Percentiles rank a stretch among this genome's conserved stretches.
Conservation (phyloP, 2,113 vertebrate genomes). For the Anser brachyrhynchus region DNA sequence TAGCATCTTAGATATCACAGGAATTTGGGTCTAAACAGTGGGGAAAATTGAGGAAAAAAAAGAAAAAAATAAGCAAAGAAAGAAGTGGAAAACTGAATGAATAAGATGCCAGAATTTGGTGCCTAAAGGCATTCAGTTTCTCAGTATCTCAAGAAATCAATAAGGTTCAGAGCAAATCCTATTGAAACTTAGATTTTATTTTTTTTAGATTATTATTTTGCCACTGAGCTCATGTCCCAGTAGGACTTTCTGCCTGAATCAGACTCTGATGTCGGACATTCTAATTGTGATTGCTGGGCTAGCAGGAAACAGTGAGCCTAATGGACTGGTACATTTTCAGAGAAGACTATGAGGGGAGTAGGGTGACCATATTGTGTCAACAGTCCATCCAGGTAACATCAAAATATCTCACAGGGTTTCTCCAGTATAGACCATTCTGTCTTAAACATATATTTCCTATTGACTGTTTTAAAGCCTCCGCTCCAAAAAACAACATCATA, state of each 20-base stretch:
- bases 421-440: background rate
- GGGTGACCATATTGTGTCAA: background rate
- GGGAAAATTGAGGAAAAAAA: background rate
- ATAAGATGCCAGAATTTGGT: background rate
- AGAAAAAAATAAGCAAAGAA: background rate
- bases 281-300: slow-evolving; percentile 13
- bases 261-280: background rate
- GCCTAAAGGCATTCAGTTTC: background rate
- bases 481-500: background rate
- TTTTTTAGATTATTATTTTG: background rate
- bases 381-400: background rate
- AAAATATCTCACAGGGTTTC: background rate
- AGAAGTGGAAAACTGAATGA: background rate
- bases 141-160: slow-evolving; percentile 6
- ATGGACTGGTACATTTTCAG: background rate
- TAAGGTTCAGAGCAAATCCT: background rate
- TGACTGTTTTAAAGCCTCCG: background rate
- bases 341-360: background rate
- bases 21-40: background rate
- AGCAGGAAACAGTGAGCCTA: background rate
- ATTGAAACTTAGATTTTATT: background rate
- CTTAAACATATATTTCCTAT: background rate
- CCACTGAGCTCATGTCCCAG: slow-evolving; percentile 5
- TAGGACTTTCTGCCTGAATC: slow-evolving; percentile 8
- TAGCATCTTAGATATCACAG: background rate